Percentiles rank a stretch among this genome's conserved stretches.
Evolutionary conservation across 2,113 vertebrate genomes (phyloP).

Genomic region (Spilogale gracilis): DNA sequence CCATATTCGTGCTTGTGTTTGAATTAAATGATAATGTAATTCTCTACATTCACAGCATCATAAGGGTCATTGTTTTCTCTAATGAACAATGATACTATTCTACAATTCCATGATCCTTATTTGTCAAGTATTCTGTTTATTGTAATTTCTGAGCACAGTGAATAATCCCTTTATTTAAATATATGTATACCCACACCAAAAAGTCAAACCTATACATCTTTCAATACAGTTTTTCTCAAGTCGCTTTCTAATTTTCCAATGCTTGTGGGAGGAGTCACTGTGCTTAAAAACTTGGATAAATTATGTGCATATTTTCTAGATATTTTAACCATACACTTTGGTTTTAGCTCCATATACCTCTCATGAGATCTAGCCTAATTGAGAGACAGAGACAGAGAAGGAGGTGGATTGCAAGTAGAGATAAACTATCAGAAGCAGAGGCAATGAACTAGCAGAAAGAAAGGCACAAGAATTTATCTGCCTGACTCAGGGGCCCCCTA

Average conservation of each 20-base stretch:
- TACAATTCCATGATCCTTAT: conserved; percentile 54
- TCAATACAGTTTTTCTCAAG: conserved; percentile 23
- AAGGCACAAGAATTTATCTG: not conserved
- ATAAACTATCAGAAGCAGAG: not conserved
- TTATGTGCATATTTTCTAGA: not conserved
- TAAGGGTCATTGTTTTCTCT: conserved; percentile 78
- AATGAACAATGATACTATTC: conserved; percentile 72
- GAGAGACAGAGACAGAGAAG: not conserved
- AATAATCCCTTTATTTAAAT: conserved; percentile 43
- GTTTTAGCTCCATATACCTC: not conserved
- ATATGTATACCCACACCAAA: not conserved
- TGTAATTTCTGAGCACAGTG: conserved; percentile 55
- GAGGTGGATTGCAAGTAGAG: not conserved
- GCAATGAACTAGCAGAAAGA: not conserved
- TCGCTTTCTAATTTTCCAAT: conserved; percentile 15
- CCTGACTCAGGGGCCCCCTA: not conserved
- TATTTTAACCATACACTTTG: not conserved
- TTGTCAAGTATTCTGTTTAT: conserved; percentile 52
- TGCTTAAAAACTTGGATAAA: not conserved
- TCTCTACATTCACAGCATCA: conserved; percentile 28
- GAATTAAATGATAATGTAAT: conserved; percentile 47
- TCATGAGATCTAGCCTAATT: not conserved
- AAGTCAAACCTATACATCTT: not conserved
- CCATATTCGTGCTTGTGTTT: conserved; percentile 52
- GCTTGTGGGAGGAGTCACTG: not conserved